Evolutionary conservation across 2,888 invertebrate species (phyloP).

Genomic region (Spisula solida): DNA sequence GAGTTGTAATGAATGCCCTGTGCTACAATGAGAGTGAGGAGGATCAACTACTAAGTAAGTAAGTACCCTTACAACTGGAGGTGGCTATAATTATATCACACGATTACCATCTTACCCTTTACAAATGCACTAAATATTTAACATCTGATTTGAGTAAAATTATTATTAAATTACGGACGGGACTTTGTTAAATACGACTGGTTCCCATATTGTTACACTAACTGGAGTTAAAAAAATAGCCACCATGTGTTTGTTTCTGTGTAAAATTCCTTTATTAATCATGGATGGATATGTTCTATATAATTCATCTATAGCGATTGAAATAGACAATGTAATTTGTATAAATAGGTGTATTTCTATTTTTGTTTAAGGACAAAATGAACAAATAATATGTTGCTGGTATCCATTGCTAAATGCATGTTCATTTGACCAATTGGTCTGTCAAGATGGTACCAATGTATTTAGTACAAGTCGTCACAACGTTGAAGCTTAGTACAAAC

Average conservation of each 20-base stretch:
- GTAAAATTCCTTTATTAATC: background rate
- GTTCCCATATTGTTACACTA: too few species aligned
- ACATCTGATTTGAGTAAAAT: too few species aligned
- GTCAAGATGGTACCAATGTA: background rate
- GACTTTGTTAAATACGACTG: too few species aligned
- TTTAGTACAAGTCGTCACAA: background rate
- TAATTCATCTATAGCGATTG: background rate
- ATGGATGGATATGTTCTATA: background rate
- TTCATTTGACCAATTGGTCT: background rate
- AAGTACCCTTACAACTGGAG: too few species aligned
- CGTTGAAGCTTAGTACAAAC: background rate
- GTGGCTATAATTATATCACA: too few species aligned
- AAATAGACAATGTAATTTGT: conserved; percentile 14
- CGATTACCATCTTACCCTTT: too few species aligned
- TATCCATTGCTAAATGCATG: background rate
- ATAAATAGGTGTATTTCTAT: background rate
- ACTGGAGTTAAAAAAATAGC: too few species aligned
- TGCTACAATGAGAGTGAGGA: too few species aligned
- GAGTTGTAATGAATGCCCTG: too few species aligned
- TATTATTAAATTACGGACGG: too few species aligned
- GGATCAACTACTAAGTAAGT: too few species aligned
- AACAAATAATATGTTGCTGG: background rate
- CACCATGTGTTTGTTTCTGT: background rate
- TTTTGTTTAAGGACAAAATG: background rate
- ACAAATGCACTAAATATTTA: too few species aligned